These are phyloP conservation scores for Aspidoscelis tigris DNA, from an alignment of 2,113 vertebrate genomes.

Conservation along the genomic window DNA sequence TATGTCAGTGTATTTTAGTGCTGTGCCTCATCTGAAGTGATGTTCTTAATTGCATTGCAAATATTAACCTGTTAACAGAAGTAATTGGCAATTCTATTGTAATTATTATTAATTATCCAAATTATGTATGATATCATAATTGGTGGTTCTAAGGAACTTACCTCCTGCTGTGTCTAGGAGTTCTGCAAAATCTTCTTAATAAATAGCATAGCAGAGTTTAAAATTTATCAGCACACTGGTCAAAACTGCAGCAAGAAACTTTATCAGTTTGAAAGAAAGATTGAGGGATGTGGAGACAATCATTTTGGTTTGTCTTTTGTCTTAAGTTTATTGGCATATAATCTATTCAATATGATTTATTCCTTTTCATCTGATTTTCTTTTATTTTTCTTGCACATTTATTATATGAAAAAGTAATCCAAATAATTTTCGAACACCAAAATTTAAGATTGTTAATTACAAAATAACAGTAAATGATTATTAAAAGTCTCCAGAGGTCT, in stretches of 20 bases:
- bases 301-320: background rate
- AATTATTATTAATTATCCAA: constrained; percentile 13
- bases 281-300: background rate
- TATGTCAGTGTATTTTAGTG: background rate
- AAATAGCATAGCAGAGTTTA: background rate
- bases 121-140: background rate
- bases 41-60: constrained; percentile 5
- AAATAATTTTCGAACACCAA: background rate
- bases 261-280: too few species aligned
- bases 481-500: background rate
- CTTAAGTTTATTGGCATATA: background rate
- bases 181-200: background rate
- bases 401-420: background rate
- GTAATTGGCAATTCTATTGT: background rate
- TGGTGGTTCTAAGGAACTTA: background rate
- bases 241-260: background rate
- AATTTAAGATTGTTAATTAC: background rate
- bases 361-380: background rate
- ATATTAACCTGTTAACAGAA: constrained; percentile 9
- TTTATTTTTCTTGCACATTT: background rate
- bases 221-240: background rate
- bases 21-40: background rate
- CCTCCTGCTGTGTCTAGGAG: background rate
- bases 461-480: background rate
- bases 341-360: background rate